Percentiles rank a stretch among this genome's conserved stretches.
Conservation (phyloP, 2,113 vertebrate genomes). For the Myrmophylax atrothorax region DNA sequence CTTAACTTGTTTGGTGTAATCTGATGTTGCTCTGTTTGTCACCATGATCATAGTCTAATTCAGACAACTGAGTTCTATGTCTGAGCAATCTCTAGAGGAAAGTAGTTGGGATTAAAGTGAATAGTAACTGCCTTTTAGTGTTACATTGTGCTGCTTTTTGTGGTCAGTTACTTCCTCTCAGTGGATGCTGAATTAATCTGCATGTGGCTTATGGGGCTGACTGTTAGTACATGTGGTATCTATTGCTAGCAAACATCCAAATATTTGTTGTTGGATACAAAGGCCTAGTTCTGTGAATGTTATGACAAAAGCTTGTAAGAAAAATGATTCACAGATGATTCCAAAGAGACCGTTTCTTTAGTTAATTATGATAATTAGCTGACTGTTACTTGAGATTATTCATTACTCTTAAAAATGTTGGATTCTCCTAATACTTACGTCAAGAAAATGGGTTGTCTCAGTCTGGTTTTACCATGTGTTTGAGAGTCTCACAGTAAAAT, state of each 20-base stretch:
- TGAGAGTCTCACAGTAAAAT: neutral
- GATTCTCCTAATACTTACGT: neutral
- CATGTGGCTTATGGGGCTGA: neutral
- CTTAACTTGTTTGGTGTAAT: neutral
- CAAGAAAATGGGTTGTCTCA: neutral
- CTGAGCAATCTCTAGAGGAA: neutral
- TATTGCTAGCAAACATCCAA: neutral
- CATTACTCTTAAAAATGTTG: neutral
- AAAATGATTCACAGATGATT: neutral
- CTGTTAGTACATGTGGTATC: neutral
- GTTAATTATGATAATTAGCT: neutral
- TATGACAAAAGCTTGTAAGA: neutral
- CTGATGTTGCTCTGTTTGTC: neutral
- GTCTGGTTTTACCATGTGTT: neutral
- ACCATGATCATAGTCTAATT: neutral
- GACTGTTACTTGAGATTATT: neutral
- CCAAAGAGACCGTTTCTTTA: neutral
- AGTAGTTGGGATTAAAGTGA: neutral
- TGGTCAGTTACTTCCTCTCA: neutral
- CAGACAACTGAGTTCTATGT: neutral
- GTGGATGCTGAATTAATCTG: neutral
- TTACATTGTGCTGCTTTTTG: neutral
- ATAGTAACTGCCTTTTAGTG: neutral
- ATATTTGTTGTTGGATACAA: neutral
- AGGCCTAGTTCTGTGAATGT: neutral